Evolutionary conservation across 2,888 invertebrate species (phyloP), one percentile per base, ranked within the genome.

Genomic region (Sminthurinus aureus): DNA sequence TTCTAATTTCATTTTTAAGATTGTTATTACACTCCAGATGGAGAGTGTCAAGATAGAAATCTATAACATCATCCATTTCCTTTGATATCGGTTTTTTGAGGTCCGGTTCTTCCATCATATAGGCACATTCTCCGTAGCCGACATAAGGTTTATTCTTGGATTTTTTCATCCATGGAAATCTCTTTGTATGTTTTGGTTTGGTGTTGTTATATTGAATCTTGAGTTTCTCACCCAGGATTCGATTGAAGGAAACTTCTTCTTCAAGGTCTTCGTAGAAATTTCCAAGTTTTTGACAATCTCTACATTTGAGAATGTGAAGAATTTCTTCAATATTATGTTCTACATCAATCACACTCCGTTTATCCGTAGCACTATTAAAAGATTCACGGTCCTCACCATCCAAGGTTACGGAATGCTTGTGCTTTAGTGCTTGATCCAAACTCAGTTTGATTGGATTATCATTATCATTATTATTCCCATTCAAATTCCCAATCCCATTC

Each of bases 61-160:
- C 83, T 18, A 83, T 83, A 9, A 83, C 83, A 50, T 83, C 79
- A 20, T 79, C 83, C 79, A 83, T 67, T 26, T 83, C 74, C 11
- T 18, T 67, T 4, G 83, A 79, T 20, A 64, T 66, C 2, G 83
- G 83, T 26, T 79, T 71, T 8, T 13, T 20, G n/a, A 20, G 18
- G 12, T 64, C 64, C 0, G 26, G 51, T 11, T 38, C 22, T 3
- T 76, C 4, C 2, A 20, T 58, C 50, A 79, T 64, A 50, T 79
- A 73, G 0, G 74, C 20, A 26, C 83, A 83, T 18, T 79, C 73
- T 51, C 83, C 83, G 24, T 79, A 83, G 20, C 83, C 83, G 18
- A 83, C 50, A 50, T 79, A 83, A 8, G 79, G 79, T 6, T 38
- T 22, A 9, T 66, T 26, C n/a, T 20, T 11, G 38, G 1, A 4